These are phyloP conservation scores for Alloscopus bannaensis DNA, from an alignment of 2,888 invertebrate species.

Conservation along the genomic window DNA sequence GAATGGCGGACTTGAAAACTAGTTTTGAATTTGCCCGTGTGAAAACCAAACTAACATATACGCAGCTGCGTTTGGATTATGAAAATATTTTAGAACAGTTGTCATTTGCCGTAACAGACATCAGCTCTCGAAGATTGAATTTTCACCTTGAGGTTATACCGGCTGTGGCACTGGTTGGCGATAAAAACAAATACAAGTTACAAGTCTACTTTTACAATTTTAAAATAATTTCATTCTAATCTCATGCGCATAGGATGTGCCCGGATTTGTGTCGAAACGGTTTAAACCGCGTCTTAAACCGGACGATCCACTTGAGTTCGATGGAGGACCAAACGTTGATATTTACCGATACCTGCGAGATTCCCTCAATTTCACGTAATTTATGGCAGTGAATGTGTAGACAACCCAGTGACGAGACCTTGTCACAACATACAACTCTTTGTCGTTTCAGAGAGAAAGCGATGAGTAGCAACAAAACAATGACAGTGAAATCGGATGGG, in stretches of 20 bases:
- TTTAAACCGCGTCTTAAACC: conserved; percentile 19
- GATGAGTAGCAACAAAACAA: background rate
- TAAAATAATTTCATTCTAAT: background rate
- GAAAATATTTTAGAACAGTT: background rate
- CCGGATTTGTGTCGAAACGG: background rate
- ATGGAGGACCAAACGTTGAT: conserved; percentile 20
- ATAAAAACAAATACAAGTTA: background rate
- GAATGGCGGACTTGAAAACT: background rate
- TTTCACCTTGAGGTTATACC: background rate
- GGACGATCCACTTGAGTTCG: conserved; percentile 26
- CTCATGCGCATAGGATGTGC: background rate
- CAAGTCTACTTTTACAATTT: background rate
- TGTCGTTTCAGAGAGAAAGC: conserved; percentile 9
- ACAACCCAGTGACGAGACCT: too few relatives aligned
- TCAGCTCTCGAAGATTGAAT: conserved; percentile 1
- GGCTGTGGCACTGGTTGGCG: background rate
- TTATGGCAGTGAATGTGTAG: too few relatives aligned
- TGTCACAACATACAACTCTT: background rate
- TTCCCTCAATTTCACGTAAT: conserved; percentile 23
- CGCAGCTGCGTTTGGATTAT: background rate
- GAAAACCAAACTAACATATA: background rate
- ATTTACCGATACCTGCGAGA: conserved; percentile 18
- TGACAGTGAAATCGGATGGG: background rate
- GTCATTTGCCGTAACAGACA: conserved; percentile 13
- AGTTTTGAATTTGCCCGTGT: background rate